phyloP scores from a whole-genome alignment of 1,140 invertebrate species.

The Rhagoletis pomonella region DNA sequence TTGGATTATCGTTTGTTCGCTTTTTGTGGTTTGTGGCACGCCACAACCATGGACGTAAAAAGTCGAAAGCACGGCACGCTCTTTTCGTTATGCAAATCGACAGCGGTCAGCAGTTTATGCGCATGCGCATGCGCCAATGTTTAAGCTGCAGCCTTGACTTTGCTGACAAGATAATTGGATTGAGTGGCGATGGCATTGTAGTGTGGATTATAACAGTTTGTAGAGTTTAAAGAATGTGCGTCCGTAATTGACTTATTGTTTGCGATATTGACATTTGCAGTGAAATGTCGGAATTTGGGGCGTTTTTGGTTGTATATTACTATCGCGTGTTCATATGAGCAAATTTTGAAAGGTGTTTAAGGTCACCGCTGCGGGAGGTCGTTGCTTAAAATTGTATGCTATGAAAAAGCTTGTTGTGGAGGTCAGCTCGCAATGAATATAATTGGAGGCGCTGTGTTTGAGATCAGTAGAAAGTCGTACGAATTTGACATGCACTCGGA shows the following conservation, averaged over 20 bases:
- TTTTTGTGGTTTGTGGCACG: constrained; percentile 20
- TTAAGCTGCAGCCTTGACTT: not conserved
- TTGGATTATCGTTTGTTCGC: constrained; percentile 46
- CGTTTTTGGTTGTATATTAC: no score
- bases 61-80: not conserved
- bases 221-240: not conserved
- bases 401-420: no score
- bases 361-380: no score
- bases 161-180: constrained; percentile 43
- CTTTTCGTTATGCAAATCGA: constrained; percentile 29
- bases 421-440: no score
- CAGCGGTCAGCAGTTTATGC: constrained; percentile 4
- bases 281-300: not conserved
- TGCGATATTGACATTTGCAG: not conserved
- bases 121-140: not conserved
- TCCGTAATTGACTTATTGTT: not conserved
- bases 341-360: no score
- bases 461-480: no score
- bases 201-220: not conserved
- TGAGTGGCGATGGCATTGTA: constrained; percentile 22
- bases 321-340: no score
- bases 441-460: no score
- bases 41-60: not conserved
- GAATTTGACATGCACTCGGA: no score
- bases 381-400: no score